Evolutionary conservation across 2,797 vertebrate species (phyloP).

Genomic region (Leptoclinus maculatus): DNA sequence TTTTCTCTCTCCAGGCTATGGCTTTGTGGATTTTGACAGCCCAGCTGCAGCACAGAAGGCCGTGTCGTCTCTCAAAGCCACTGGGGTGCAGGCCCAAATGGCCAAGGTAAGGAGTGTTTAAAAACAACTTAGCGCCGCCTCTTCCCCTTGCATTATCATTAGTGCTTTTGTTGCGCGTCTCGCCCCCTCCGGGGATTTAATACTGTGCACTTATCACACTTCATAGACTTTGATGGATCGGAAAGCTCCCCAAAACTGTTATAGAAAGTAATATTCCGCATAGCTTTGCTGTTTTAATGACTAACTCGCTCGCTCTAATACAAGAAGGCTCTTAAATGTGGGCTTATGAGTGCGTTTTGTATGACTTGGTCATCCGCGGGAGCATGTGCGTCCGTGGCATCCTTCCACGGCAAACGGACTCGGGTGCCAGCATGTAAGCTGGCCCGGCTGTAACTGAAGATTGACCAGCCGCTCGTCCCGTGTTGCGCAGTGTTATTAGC

Average conservation of each 20-base stretch:
- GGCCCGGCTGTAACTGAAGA: conserved; percentile 33
- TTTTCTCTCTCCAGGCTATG: conserved; percentile 87
- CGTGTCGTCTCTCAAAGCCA: conserved; percentile 96
- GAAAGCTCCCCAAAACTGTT: conserved; percentile 46
- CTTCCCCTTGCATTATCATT: conserved; percentile 38
- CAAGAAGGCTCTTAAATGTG: conserved; percentile 31
- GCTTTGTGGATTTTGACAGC: conserved; percentile 99
- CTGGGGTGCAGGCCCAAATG: conserved; percentile 97
- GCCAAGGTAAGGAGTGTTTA: conserved; percentile 89
- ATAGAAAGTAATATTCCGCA: conserved; percentile 38
- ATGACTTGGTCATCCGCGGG: conserved; percentile 3
- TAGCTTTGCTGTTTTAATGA: conserved; percentile 42
- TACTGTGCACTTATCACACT: conserved; percentile 32
- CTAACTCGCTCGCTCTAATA: conserved; percentile 33
- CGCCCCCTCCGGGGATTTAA: conserved; percentile 19
- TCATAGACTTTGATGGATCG: conserved; percentile 38
- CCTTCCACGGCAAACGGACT: conserved; percentile 11
- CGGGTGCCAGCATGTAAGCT: conserved; percentile 11
- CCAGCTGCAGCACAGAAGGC: conserved; percentile 97
- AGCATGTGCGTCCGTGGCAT: not conserved
- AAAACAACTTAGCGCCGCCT: conserved; percentile 8
- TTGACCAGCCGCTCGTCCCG: conserved; percentile 49
- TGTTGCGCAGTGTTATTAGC: conserved; percentile 46
- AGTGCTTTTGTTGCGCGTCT: conserved; percentile 10
- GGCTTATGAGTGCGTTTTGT: conserved; percentile 36